These are phyloP conservation scores for Paraplagusia blochii DNA, from an alignment of 2,113 vertebrate species.

Conservation along the genomic window DNA sequence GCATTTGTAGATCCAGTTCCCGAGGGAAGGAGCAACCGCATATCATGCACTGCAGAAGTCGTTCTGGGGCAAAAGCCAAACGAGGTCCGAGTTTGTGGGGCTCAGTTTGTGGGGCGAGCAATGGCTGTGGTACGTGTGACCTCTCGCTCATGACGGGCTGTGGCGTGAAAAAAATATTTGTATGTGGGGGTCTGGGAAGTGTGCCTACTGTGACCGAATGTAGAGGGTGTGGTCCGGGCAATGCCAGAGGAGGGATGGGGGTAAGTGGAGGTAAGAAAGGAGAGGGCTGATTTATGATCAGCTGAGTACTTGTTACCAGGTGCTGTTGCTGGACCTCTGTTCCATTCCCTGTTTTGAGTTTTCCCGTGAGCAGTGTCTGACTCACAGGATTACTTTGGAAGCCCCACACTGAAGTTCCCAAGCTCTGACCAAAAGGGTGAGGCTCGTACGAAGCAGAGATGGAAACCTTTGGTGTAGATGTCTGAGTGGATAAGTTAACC, in stretches of 20 bases:
- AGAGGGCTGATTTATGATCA: slow-evolving; percentile 71
- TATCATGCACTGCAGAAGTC: slow-evolving; percentile 77
- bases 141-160: slow-evolving; percentile 69
- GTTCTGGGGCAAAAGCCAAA: slow-evolving; percentile 71
- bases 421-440: slow-evolving; percentile 58
- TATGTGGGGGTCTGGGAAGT: slow-evolving; percentile 63
- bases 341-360: slow-evolving; percentile 62
- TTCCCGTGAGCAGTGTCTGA: slow-evolving; percentile 61
- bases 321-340: slow-evolving; percentile 65
- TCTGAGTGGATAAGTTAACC: slow-evolving; percentile 45
- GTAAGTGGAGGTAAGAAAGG: slow-evolving; percentile 69
- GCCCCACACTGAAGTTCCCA: slow-evolving; percentile 66
- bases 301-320: slow-evolving; percentile 65
- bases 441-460: slow-evolving; percentile 65
- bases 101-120: slow-evolving; percentile 61
- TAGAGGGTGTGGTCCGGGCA: slow-evolving; percentile 67
- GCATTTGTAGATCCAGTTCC: slow-evolving; percentile 78
- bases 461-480: slow-evolving; percentile 59
- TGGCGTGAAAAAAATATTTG: slow-evolving; percentile 72
- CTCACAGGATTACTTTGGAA: slow-evolving; percentile 67
- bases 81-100: slow-evolving; percentile 63
- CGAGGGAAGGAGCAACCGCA: slow-evolving; percentile 74
- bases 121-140: slow-evolving; percentile 62
- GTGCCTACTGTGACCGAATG: slow-evolving; percentile 68
- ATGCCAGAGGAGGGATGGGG: slow-evolving; percentile 62